phyloP scores from a whole-genome alignment of 37 sponge, comb jelly and placozoan genomes.

The Theonella swinhoei region DNA sequence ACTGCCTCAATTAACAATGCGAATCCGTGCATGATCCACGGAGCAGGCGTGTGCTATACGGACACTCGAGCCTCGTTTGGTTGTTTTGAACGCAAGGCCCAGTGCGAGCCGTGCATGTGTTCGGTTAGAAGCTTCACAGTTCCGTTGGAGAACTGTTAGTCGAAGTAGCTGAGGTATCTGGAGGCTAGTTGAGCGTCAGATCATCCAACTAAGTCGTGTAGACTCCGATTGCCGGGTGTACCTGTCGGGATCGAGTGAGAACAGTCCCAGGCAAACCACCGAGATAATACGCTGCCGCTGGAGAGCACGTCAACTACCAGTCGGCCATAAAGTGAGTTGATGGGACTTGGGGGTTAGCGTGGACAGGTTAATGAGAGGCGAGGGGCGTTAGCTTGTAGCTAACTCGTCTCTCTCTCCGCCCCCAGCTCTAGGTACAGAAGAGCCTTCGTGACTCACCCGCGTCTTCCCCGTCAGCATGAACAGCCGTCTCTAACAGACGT shows the following conservation, averaged over 20 bases:
- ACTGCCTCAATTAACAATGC: background rate
- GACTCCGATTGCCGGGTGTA: background rate
- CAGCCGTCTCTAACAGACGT: background rate
- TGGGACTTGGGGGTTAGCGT: background rate
- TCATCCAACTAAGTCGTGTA: background rate
- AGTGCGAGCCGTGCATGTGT: background rate
- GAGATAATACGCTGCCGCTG: background rate
- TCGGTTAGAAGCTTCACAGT: background rate
- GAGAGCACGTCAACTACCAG: background rate
- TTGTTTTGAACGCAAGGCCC: background rate
- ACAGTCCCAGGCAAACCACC: background rate
- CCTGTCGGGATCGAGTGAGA: background rate
- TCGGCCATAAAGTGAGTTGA: background rate
- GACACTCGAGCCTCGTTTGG: too few species aligned
- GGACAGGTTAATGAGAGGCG: background rate
- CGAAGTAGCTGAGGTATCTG: background rate
- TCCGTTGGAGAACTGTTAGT: background rate
- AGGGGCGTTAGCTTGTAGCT: background rate
- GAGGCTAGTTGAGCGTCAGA: background rate
- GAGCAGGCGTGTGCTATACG: constrained; percentile 49
- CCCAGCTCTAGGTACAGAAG: background rate
- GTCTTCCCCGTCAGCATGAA: background rate
- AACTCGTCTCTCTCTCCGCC: background rate
- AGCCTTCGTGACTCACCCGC: background rate
- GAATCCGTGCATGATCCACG: constrained; percentile 1